Evolutionary conservation across 53 echinoderm and acorn worm species (phyloP).

Genomic region (Hippasteria phrygiana): DNA sequence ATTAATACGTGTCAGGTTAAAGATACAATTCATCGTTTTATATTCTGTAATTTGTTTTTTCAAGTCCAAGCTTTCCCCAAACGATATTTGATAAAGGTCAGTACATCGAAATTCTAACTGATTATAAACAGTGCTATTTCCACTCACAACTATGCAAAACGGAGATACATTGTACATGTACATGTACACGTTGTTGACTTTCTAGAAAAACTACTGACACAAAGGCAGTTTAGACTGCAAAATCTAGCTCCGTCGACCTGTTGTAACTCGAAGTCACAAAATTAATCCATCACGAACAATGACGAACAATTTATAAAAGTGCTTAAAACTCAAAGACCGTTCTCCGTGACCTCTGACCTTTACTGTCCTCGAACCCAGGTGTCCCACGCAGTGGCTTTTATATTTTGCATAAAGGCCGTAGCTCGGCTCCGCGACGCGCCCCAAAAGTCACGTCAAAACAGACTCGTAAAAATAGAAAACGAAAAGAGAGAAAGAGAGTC

Average conservation of each 20-base stretch:
- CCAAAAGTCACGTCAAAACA: not conserved
- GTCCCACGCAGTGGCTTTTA: not conserved
- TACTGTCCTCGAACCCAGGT: constrained; percentile 11
- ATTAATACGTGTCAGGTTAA: too few relatives aligned
- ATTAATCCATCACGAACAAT: not conserved
- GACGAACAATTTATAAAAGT: not conserved
- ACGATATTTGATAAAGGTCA: too few relatives aligned
- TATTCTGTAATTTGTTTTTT: too few relatives aligned
- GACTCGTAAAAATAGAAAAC: not conserved
- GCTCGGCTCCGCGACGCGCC: not conserved
- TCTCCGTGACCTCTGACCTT: not conserved
- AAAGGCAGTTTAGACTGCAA: not conserved
- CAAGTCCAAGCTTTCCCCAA: too few relatives aligned
- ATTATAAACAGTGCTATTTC: too few relatives aligned
- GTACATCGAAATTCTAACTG: too few relatives aligned
- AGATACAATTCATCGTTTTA: too few relatives aligned
- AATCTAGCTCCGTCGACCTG: not conserved
- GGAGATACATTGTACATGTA: too few relatives aligned
- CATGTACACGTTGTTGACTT: too few relatives aligned
- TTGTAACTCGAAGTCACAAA: not conserved
- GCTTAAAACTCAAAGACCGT: not conserved
- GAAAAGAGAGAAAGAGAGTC: not conserved
- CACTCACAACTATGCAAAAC: too few relatives aligned
- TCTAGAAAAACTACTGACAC: not conserved
- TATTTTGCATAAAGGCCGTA: not conserved